Percentiles rank a stretch among this genome's conserved stretches.
phyloP scores from a whole-genome alignment of 2,797 vertebrate species.

The Iguana delicatissima region DNA sequence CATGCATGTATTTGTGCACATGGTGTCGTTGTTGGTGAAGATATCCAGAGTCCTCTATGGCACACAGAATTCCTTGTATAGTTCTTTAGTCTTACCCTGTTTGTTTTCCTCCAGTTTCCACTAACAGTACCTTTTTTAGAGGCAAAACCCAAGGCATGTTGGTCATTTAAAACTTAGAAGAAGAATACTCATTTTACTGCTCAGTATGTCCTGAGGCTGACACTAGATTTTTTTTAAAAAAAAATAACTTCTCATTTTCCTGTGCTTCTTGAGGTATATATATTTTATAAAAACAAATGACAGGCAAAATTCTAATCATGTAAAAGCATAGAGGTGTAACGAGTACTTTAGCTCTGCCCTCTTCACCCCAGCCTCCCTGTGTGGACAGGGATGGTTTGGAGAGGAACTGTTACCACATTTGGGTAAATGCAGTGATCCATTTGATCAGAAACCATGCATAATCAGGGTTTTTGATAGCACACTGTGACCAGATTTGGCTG shows the following conservation, averaged over 20 bases:
- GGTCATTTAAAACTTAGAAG: neutral
- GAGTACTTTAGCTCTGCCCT: too few species aligned
- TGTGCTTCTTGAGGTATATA: neutral
- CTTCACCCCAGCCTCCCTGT: too few species aligned
- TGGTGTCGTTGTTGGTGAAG: neutral
- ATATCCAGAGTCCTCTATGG: neutral
- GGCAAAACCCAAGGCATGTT: neutral
- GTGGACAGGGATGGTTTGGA: neutral
- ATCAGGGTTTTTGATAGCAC: neutral
- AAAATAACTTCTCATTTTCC: neutral
- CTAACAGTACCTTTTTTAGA: neutral
- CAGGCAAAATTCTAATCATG: too few species aligned
- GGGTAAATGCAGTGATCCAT: too few species aligned
- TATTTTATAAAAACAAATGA: neutral
- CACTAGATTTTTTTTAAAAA: neutral
- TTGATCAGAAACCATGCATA: neutral
- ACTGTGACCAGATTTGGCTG: neutral
- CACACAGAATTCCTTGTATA: neutral
- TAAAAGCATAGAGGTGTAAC: too few species aligned
- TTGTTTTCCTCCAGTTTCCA: too few species aligned
- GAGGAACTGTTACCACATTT: too few species aligned
- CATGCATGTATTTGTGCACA: neutral
- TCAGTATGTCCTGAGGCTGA: neutral
- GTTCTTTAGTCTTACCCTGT: too few species aligned
- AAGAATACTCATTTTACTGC: neutral